These are phyloP conservation scores for Hetaerina americana DNA, from an alignment of 1,140 invertebrate genomes.

Conservation along the genomic window DNA sequence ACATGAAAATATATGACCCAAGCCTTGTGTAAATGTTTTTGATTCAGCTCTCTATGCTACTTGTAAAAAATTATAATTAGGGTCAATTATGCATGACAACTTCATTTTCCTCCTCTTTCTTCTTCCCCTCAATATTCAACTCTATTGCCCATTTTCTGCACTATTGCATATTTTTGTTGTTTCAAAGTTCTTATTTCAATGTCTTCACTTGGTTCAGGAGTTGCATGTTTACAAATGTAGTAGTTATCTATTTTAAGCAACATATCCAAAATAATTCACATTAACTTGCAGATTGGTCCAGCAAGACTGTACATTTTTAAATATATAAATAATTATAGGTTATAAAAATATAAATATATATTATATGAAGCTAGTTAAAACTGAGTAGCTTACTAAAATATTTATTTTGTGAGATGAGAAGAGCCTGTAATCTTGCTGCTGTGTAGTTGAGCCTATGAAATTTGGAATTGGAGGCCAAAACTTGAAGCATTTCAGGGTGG, in stretches of 20 bases:
- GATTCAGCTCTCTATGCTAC: neutral
- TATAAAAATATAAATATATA: slow-evolving; percentile 5
- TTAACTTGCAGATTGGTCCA: slow-evolving; percentile 7
- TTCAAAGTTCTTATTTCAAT: neutral
- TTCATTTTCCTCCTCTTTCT: neutral
- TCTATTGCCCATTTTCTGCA: neutral
- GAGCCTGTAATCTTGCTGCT: slow-evolving; percentile 5
- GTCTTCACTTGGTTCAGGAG: neutral
- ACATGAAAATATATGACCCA: neutral
- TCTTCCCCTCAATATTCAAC: neutral
- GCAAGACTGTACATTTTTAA: slow-evolving; percentile 7
- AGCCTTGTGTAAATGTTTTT: neutral
- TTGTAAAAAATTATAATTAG: neutral
- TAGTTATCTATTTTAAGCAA: slow-evolving; percentile 3
- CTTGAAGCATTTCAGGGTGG: slow-evolving; percentile 4
- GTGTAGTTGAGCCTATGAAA: neutral
- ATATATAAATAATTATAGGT: neutral
- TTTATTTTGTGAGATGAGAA: slow-evolving; percentile 5
- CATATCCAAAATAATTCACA: slow-evolving; percentile 1
- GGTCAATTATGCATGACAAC: neutral
- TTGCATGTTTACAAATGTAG: neutral
- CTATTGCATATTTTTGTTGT: neutral
- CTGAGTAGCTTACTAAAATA: slow-evolving; percentile 1
- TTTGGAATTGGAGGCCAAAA: slow-evolving; percentile 1
- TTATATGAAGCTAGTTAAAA: slow-evolving; percentile 8